These are phyloP conservation scores for Myiagra hebetior DNA, from an alignment of 2,113 vertebrate species.

Conservation along the genomic window DNA sequence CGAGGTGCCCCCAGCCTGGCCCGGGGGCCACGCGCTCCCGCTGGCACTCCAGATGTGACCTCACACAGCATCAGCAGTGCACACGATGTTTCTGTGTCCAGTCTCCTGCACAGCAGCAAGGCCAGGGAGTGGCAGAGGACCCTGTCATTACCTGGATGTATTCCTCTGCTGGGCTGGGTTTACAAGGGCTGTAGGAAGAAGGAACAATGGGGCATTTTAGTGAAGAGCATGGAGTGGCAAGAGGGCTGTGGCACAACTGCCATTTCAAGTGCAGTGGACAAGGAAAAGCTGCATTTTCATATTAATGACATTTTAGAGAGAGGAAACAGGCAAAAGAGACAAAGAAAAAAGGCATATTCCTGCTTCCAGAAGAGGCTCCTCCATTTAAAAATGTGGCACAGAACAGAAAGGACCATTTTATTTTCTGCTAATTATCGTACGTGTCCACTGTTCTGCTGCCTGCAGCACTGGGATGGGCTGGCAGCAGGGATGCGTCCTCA, in stretches of 20 bases:
- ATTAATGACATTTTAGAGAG: background rate
- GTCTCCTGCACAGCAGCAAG: background rate
- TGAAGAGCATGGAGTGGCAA: background rate
- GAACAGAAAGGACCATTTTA: background rate
- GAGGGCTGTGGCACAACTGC: background rate
- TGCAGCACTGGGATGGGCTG: background rate
- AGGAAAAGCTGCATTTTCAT: background rate
- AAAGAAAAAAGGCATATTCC: background rate
- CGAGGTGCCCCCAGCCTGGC: background rate
- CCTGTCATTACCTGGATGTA: background rate
- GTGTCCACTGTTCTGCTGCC: background rate
- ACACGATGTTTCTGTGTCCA: background rate
- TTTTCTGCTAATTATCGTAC: background rate
- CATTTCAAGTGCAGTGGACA: background rate
- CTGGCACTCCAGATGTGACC: background rate
- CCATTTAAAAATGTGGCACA: background rate
- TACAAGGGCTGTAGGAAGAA: background rate
- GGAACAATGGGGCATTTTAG: background rate
- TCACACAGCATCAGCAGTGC: background rate
- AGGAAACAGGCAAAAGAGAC: background rate
- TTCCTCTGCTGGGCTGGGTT: background rate
- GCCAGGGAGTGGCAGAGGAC: background rate
- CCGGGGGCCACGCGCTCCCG: rapidly evolving
- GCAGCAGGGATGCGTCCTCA: background rate
- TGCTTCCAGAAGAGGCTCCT: background rate